These are phyloP conservation scores for Ciconia stormi DNA, from an alignment of 2,113 vertebrate species.

Conservation along the genomic window DNA sequence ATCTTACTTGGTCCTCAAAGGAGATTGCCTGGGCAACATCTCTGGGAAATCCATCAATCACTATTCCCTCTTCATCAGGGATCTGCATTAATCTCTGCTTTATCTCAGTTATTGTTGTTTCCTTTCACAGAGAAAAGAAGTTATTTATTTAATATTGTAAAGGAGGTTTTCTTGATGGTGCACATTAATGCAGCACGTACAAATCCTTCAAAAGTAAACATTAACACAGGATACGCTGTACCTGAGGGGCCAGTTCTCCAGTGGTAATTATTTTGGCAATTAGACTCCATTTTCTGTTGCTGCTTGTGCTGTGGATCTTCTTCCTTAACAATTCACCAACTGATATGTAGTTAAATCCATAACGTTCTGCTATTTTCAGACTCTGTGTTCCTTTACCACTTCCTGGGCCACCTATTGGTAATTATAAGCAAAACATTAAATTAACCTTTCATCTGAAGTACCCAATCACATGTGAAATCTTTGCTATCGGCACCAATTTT, in stretches of 20 bases:
- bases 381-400: conserved; percentile 98
- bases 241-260: conserved; percentile 97
- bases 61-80: conserved; percentile 91
- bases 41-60: conserved; percentile 96
- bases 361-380: conserved; percentile 95
- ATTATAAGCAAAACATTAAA: conserved; percentile 13
- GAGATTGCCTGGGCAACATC: conserved; percentile 95
- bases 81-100: conserved; percentile 98
- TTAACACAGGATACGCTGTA: conserved; percentile 52
- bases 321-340: conserved; percentile 94
- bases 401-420: conserved; percentile 88
- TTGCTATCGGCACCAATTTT: background rate
- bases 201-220: background rate
- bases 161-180: background rate
- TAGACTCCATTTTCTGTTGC: conserved; percentile 97
- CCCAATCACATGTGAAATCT: background rate
- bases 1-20: conserved; percentile 95
- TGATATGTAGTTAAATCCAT: conserved; percentile 94
- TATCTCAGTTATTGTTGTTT: conserved; percentile 99
- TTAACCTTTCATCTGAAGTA: background rate
- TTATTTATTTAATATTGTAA: background rate
- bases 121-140: conserved; percentile 75
- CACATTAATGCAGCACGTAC: background rate
- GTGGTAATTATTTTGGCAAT: conserved; percentile 99
- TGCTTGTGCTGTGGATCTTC: conserved; percentile 96